Evolutionary conservation across 2,113 vertebrate species (phyloP), one percentile per base, ranked within the genome.

Genomic region (Setophaga coronata): DNA sequence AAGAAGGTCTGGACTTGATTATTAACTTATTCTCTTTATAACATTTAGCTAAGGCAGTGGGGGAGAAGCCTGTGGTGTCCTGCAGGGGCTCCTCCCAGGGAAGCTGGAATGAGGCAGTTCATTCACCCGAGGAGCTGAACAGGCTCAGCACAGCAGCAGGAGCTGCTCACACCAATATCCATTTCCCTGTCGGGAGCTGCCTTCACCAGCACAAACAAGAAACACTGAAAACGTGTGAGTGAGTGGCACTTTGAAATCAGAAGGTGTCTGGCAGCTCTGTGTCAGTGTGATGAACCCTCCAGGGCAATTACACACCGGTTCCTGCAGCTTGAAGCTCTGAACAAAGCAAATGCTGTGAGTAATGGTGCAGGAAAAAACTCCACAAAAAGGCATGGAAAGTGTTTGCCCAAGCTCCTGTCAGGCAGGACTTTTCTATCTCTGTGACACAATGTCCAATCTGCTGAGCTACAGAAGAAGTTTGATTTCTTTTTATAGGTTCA

Each of bases 1-100:
- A 57, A 7, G 45, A 79, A 61, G 67, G 29, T 51, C 94, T 96
- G 95, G 82, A 74, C 78, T 96, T 83, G 53, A 97, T 94, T 91
- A 89, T 28, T 47, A 74, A 81, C n/a, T 64, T 79, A 28, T 83
- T 97, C 94, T 92, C 84, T 89, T 93, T 54, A 71, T 25, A 83
- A 87, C 51, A 51, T 74, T 93, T 47, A 56, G 50, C 82, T 76
- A 77, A 82, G 65, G 15, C 51, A 83, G 56, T 8, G 6, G 45
- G 57, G 66, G 45, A 28, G 82, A 93, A 34, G 58, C 72, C 77
- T 34, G 77, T 11, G 2, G 69, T 57, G 84, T 10, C 42, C 69
- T 79, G 64, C 66, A 76, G 82, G 9, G 2, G 71, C 51, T 92
- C 64, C 25, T 28, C 12, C 12, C 51, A 40, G 72, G 82, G 86